phyloP scores from a whole-genome alignment of 35 echinoderm and acorn worm species.

The Nesometra sesokonis region DNA sequence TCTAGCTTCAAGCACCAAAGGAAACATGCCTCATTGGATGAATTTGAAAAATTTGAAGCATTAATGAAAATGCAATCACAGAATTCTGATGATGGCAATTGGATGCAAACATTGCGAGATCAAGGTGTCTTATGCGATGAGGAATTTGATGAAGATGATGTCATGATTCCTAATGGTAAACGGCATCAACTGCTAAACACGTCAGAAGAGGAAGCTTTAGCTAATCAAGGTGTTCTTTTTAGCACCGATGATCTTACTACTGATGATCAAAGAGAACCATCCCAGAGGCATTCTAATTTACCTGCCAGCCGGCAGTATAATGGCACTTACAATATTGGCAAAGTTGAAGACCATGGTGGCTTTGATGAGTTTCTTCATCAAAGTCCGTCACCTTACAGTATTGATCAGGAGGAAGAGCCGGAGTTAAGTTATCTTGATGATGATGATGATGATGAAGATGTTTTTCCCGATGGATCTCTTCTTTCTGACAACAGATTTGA shows the following conservation, averaged over 20 bases:
- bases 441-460: background rate
- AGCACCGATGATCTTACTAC: conserved; percentile 6
- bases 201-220: background rate
- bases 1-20: background rate
- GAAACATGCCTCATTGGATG: conserved; percentile 14
- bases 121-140: background rate
- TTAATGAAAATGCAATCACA: conserved; percentile 9
- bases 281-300: background rate
- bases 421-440: background rate
- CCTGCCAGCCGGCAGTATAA: background rate
- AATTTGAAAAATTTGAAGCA: conserved; percentile 37
- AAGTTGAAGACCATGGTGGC: background rate
- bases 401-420: background rate
- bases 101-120: background rate
- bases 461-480: background rate
- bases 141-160: conserved; percentile 13
- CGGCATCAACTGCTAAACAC: background rate
- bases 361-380: conserved; percentile 3
- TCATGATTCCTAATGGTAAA: background rate
- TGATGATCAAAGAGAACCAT: conserved; percentile 15
- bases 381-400: background rate
- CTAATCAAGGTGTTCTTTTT: background rate
- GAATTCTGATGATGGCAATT: background rate
- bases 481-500: background rate
- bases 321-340: background rate